phyloP scores from a whole-genome alignment of 2,888 invertebrate species.

The Crepidodera aurea region DNA sequence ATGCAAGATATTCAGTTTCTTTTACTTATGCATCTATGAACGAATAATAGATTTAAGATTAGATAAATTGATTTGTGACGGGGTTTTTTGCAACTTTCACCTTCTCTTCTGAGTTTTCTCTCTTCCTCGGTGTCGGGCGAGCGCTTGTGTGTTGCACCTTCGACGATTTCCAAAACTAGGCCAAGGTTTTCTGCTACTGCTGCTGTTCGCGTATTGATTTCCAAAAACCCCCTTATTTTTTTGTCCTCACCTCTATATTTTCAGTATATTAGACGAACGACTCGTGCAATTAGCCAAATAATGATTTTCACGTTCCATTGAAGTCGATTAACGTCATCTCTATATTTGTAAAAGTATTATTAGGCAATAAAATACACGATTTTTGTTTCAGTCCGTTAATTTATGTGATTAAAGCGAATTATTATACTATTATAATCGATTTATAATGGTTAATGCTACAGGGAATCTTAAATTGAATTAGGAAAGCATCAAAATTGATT shows the following conservation, averaged over 20 bases:
- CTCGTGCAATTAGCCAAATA: conserved; percentile 1
- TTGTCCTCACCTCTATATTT: not conserved
- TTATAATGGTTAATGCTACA: too few relatives aligned
- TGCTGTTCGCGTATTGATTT: conserved; percentile 15
- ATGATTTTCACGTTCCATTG: conserved; percentile 5
- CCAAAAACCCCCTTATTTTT: not conserved
- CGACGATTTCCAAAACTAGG: conserved; percentile 11
- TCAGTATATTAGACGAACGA: not conserved
- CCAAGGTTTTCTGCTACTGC: conserved; percentile 18
- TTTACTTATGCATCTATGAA: too few relatives aligned
- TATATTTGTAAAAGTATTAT: not conserved
- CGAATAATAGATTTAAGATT: too few relatives aligned
- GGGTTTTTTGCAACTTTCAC: conserved; percentile 15
- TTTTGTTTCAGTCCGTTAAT: too few relatives aligned
- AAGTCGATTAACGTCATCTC: not conserved
- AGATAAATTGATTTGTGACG: not conserved
- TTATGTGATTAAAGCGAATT: too few relatives aligned
- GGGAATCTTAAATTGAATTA: too few relatives aligned
- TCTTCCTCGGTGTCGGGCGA: not conserved
- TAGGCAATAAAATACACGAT: too few relatives aligned
- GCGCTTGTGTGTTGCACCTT: conserved; percentile 9
- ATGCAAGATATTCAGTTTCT: too few relatives aligned
- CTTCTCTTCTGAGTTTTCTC: conserved; percentile 15
- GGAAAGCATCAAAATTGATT: too few relatives aligned
- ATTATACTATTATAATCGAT: too few relatives aligned